Evolutionary conservation across 1,140 invertebrate species (phyloP).

Genomic region (Diprion similis): DNA sequence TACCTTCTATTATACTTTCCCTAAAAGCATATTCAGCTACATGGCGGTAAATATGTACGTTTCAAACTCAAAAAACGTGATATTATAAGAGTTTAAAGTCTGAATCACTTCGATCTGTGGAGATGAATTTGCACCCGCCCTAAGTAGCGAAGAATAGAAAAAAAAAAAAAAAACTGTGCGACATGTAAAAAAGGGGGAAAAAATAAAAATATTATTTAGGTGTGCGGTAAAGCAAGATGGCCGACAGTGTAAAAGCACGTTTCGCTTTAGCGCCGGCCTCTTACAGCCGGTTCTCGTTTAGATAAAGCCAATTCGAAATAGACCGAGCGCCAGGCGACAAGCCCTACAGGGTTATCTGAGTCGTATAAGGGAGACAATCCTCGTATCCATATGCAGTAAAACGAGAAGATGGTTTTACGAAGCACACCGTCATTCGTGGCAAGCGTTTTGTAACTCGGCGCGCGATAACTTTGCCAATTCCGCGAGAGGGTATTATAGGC

Average conservation of each 20-base stretch:
- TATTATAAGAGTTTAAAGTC: too few relatives aligned
- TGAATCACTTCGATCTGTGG: too few relatives aligned
- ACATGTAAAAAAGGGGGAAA: background rate
- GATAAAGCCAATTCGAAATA: constrained; percentile 7
- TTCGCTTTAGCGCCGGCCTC: background rate
- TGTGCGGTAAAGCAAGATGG: background rate
- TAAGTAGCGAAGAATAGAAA: too few relatives aligned
- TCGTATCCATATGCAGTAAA: constrained; percentile 7
- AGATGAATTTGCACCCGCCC: too few relatives aligned
- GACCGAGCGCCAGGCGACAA: background rate
- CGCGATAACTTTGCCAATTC: constrained; percentile 7
- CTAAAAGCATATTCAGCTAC: too few relatives aligned
- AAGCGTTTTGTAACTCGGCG: constrained; percentile 7
- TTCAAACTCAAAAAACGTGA: too few relatives aligned
- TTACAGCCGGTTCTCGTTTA: background rate
- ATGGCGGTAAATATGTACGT: too few relatives aligned
- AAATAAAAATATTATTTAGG: background rate
- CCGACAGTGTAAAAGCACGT: background rate
- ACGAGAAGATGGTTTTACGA: background rate
- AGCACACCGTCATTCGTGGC: background rate
- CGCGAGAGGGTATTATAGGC: background rate
- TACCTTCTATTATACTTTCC: too few relatives aligned
- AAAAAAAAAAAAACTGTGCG: too few relatives aligned
- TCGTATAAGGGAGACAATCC: background rate
- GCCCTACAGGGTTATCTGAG: constrained; percentile 6